Evolutionary conservation across 1,140 invertebrate species (phyloP).

Genomic region (Nasonia vitripennis): DNA sequence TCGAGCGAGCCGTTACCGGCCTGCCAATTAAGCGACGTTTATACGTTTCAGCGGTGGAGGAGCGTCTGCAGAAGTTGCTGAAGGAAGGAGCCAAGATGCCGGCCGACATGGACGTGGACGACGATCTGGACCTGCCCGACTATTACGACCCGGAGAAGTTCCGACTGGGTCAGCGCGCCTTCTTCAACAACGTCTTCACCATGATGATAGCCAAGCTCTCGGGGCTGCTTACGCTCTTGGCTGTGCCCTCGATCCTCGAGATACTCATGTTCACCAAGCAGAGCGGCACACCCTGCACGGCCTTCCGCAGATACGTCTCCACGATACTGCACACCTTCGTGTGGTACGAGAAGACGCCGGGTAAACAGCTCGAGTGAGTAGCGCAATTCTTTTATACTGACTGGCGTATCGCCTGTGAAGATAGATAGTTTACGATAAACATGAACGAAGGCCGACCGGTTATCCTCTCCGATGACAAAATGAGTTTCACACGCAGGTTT

Average conservation of each 20-base stretch:
- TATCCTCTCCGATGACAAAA: not conserved
- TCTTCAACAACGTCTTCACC: conserved; percentile 79
- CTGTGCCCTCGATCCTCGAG: conserved; percentile 81
- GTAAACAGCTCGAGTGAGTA: conserved; percentile 75
- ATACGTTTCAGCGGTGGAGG: conserved; percentile 57
- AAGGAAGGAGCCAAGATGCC: conserved; percentile 60
- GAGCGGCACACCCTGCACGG: conserved; percentile 78
- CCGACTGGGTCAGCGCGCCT: conserved; percentile 81
- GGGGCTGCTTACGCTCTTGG: conserved; percentile 81
- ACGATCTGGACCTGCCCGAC: conserved; percentile 60
- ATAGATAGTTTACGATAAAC: not conserved
- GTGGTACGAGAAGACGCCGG: conserved; percentile 84
- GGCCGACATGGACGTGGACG: conserved; percentile 59
- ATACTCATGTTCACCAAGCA: conserved; percentile 82
- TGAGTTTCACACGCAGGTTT: conserved; percentile 63
- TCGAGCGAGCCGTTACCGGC: not conserved
- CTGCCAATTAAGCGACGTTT: not conserved
- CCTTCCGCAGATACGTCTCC: conserved; percentile 85
- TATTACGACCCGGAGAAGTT: conserved; percentile 70
- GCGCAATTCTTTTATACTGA: not conserved
- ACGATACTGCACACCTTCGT: conserved; percentile 80
- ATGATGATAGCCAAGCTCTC: conserved; percentile 81
- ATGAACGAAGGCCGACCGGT: not conserved
- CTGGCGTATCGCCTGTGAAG: not conserved
- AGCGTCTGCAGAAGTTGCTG: conserved; percentile 60